These are phyloP conservation scores for Intellagama lesueurii DNA, from an alignment of 2,797 vertebrate genomes.

Conservation along the genomic window DNA sequence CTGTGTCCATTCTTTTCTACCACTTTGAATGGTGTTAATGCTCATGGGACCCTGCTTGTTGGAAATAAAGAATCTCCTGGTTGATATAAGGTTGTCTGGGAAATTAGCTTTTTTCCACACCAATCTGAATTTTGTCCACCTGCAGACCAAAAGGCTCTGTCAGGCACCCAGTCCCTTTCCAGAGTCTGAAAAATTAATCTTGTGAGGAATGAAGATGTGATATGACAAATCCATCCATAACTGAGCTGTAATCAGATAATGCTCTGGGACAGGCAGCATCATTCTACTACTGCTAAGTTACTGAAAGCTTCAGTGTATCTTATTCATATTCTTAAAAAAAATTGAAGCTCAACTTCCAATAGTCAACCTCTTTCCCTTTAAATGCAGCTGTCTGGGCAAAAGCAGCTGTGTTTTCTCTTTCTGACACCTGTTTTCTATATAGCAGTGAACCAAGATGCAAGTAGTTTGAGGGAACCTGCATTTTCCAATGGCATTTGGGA, in stretches of 20 bases:
- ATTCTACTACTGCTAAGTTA: not conserved
- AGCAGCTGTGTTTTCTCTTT: not conserved
- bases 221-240: not conserved
- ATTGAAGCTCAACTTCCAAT: not conserved
- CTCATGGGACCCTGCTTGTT: fast-evolving
- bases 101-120: slow-evolving; percentile 47
- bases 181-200: not conserved
- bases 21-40: slow-evolving; percentile 9
- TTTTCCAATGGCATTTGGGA: not conserved
- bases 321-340: not conserved
- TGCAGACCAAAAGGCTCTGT: not conserved
- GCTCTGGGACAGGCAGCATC: not conserved
- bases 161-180: not conserved
- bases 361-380: not conserved
- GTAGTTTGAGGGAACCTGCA: not conserved
- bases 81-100: slow-evolving; percentile 55
- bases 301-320: not conserved
- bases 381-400: not conserved
- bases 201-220: not conserved
- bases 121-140: slow-evolving; percentile 22
- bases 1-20: not conserved
- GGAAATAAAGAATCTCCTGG: not conserved
- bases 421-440: not conserved
- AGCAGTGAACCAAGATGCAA: no score
- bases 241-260: no score